These are phyloP conservation scores for Vesta saturnalis DNA, from an alignment of 2,888 invertebrate species.

Conservation along the genomic window DNA sequence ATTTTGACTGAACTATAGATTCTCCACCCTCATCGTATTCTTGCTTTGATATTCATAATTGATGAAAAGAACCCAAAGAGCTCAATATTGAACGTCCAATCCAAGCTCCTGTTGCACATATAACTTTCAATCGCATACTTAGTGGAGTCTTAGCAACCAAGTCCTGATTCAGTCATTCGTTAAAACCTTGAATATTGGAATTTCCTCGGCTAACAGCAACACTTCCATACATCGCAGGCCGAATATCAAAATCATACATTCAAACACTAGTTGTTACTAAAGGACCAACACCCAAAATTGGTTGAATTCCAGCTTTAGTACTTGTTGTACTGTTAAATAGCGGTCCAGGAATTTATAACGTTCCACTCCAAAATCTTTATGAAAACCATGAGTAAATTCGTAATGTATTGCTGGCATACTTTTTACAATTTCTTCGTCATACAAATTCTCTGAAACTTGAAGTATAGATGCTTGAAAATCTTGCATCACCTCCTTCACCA, in stretches of 20 bases:
- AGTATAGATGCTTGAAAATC: constrained; percentile 75
- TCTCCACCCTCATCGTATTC: constrained; percentile 81
- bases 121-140: constrained; percentile 77
- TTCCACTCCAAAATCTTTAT: constrained; percentile 73
- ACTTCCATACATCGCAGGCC: constrained; percentile 75
- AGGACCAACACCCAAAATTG: constrained; percentile 73
- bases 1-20: constrained; percentile 60
- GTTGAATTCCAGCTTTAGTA: constrained; percentile 63
- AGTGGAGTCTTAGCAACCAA: constrained; percentile 75
- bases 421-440: constrained; percentile 70
- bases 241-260: constrained; percentile 78
- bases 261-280: constrained; percentile 78
- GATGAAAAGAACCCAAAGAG: constrained; percentile 79
- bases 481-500: constrained; percentile 70
- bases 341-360: constrained; percentile 74
- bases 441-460: constrained; percentile 73
- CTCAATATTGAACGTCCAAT: constrained; percentile 80
- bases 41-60: constrained; percentile 80
- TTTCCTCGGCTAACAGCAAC: constrained; percentile 79
- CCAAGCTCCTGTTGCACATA: constrained; percentile 75
- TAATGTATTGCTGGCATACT: constrained; percentile 73
- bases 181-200: constrained; percentile 75
- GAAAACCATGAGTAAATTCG: constrained; percentile 79
- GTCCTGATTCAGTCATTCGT: constrained; percentile 76
- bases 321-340: constrained; percentile 73